These are phyloP conservation scores for Oxygymnocypris stewartii DNA, from an alignment of 2,113 vertebrate species.

Conservation along the genomic window DNA sequence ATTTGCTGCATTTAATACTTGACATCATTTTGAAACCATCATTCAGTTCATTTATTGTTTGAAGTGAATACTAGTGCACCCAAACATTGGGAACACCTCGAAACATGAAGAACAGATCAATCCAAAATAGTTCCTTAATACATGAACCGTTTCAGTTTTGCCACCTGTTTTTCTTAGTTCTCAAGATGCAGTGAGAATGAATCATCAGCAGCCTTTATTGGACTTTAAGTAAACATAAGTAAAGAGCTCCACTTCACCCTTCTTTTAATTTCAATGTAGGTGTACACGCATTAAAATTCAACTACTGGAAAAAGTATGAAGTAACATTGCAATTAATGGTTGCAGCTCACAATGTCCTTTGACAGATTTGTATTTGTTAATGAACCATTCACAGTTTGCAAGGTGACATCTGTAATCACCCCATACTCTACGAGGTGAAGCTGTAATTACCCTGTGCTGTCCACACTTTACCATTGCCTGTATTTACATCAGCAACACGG, in stretches of 20 bases:
- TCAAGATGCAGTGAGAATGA: background rate
- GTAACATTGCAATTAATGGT: conserved; percentile 21
- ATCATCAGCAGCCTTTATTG: background rate
- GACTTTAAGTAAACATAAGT: background rate
- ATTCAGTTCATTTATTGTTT: background rate
- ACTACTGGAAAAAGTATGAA: background rate
- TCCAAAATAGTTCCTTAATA: background rate
- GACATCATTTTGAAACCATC: background rate
- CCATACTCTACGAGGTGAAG: background rate
- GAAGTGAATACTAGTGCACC: background rate
- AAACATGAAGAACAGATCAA: background rate
- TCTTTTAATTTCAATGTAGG: conserved; percentile 17
- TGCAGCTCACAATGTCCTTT: conserved; percentile 12
- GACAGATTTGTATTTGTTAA: conserved; percentile 38
- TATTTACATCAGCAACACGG: conserved; percentile 19
- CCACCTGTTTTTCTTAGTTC: background rate
- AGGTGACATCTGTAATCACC: conserved; percentile 21
- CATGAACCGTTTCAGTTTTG: background rate
- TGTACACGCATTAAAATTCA: conserved; percentile 9
- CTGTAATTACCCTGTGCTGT: conserved; percentile 17
- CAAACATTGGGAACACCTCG: background rate
- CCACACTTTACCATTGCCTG: background rate
- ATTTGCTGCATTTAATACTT: background rate
- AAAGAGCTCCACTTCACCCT: background rate
- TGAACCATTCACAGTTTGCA: conserved; percentile 18